Evolutionary conservation across 2,888 invertebrate genomes (phyloP), one percentile per base, ranked within the genome.

Genomic region (Cheilosia variabilis): DNA sequence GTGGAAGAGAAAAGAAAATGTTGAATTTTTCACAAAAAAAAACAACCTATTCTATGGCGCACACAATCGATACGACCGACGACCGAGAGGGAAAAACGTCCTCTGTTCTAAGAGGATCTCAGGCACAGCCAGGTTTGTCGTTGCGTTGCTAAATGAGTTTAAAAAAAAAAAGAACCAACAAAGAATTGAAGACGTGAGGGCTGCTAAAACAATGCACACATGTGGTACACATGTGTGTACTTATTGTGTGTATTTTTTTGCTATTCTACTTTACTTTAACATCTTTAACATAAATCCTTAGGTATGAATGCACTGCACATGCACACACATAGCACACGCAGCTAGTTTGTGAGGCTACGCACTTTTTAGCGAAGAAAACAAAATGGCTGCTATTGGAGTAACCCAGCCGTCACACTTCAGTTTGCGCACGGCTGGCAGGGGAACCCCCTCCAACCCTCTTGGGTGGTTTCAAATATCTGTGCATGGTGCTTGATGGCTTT

Each of bases 171-270:
- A 27, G 6, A 7, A 9, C 1, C 31, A 31, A 69, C 22, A n/a
- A 19, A 31, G 41, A 66, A 34, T 65, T 58, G 17, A 58, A 45
- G 60, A 43, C 63, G 19, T 50, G 34, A 73, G 73, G 60, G 75
- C 60, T 68, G 43, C 37, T 79, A 58, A 41, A 78, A 71, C 63
- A 78, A 77, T 71, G 69, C 13, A 37, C 24, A 37, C 15, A 37
- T 37, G 37, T 13, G 37, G 37, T 37, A 37, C 31, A 7, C 5
- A n/a, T 5, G 15, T 17, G 41, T 27, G 37, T 37, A 17, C 27
- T n/a, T 31, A n/a, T 9, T 13, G 34, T 27, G 27, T 34, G n/a
- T 6, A 9, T 37, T n/a, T 37, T 22, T 24, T 22, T 52, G n/a
- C 5, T 52, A 17, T 52, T 13, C 52, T 52, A 37, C 37, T 37